Percentiles rank a stretch among this genome's conserved stretches.
Evolutionary conservation across 2,113 vertebrate species (phyloP).

Genomic region (Cebidichthys violaceus): DNA sequence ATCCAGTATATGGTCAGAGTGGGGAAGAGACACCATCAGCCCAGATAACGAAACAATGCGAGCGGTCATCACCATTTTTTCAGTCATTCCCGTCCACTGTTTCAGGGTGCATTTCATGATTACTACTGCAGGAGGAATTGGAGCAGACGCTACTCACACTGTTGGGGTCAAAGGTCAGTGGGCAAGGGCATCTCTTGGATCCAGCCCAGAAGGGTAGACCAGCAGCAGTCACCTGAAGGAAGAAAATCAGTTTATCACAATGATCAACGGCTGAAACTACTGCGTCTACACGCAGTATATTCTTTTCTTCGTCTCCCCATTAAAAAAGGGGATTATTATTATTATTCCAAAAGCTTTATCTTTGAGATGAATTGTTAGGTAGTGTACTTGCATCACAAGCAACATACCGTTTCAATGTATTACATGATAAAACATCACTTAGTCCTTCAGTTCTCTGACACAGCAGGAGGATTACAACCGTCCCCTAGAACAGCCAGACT

Average conservation of each 20-base stretch:
- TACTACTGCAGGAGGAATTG: conserved; percentile 19
- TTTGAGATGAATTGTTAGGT: neutral
- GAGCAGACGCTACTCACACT: conserved; percentile 80
- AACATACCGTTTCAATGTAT: neutral
- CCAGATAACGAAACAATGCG: conserved; percentile 66
- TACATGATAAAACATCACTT: conserved; percentile 5
- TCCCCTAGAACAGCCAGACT: conserved; percentile 46
- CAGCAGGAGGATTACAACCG: conserved; percentile 20
- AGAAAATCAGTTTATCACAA: conserved; percentile 21
- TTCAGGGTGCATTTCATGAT: conserved; percentile 17
- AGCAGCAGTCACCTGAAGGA: conserved; percentile 77
- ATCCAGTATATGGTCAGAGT: conserved; percentile 38
- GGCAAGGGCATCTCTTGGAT: conserved; percentile 85
- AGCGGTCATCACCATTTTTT: conserved; percentile 39
- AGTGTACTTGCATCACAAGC: neutral
- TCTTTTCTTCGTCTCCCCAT: neutral
- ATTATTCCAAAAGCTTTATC: neutral
- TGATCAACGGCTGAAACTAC: conserved; percentile 16
- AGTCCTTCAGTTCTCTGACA: conserved; percentile 14
- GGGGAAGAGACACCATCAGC: conserved; percentile 58
- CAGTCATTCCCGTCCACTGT: conserved; percentile 17
- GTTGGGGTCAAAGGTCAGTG: conserved; percentile 82
- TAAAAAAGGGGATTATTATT: too few species aligned
- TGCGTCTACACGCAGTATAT: neutral
- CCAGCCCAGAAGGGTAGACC: conserved; percentile 87